Evolutionary conservation across 2,888 invertebrate genomes (phyloP).

Genomic region (Gymnoscelis rufifasciata): DNA sequence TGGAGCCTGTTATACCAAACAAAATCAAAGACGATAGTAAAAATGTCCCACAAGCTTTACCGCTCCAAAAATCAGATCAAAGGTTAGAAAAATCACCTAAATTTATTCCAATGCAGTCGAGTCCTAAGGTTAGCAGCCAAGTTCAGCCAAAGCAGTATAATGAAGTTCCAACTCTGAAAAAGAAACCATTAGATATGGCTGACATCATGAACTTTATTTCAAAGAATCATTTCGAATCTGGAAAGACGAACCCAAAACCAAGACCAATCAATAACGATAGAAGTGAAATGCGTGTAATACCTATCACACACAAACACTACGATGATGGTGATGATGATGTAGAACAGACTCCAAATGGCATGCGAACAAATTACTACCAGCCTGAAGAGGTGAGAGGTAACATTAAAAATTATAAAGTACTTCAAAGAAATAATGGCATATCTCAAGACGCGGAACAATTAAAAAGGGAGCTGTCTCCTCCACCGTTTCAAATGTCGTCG

Average conservation of each 20-base stretch:
- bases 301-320: too few species aligned
- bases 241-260: constrained; percentile 51
- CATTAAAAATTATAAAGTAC: constrained; percentile 69
- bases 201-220: constrained; percentile 61
- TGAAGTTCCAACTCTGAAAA: constrained; percentile 44
- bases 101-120: constrained; percentile 39
- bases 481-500: constrained; percentile 42
- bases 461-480: constrained; percentile 45
- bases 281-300: constrained; percentile 41
- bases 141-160: constrained; percentile 46
- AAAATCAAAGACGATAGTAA: constrained; percentile 33
- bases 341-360: constrained; percentile 36
- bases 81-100: constrained; percentile 50
- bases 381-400: constrained; percentile 57
- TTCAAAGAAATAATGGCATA: constrained; percentile 56
- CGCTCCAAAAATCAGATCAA: constrained; percentile 36
- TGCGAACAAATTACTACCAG: constrained; percentile 41
- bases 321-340: constrained; percentile 36
- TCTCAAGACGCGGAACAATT: constrained; percentile 42
- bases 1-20: constrained; percentile 31
- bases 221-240: constrained; percentile 65
- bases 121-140: too few species aligned
- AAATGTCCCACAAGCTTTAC: constrained; percentile 2
- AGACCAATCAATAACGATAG: constrained; percentile 31
- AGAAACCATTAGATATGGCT: constrained; percentile 52